phyloP scores from a whole-genome alignment of 2,113 vertebrate species.

The Clarias batrachus region DNA sequence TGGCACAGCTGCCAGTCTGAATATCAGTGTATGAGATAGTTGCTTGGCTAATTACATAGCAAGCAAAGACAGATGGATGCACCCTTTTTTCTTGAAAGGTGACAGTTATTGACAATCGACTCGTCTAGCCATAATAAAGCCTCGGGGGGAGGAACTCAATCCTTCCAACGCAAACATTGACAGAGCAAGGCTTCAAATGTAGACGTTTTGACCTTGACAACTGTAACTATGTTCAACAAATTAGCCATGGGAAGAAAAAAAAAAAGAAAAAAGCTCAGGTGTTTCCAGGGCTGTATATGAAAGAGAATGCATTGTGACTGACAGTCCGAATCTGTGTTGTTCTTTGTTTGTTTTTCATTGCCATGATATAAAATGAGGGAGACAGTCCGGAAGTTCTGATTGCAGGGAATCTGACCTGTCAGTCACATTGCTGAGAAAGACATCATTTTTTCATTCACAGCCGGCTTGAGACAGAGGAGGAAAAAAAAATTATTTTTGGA shows the following conservation, averaged over 20 bases:
- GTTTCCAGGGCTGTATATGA: slow-evolving; percentile 60
- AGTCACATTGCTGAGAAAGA: slow-evolving; percentile 36
- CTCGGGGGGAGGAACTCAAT: slow-evolving; percentile 60
- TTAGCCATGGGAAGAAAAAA: slow-evolving; percentile 56
- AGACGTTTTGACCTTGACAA: slow-evolving; percentile 66
- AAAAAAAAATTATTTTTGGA: neutral
- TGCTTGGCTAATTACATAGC: slow-evolving; percentile 65
- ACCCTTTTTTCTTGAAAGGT: slow-evolving; percentile 53
- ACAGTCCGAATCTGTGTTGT: slow-evolving; percentile 51
- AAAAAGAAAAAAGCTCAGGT: slow-evolving; percentile 46
- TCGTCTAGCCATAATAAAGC: slow-evolving; percentile 73
- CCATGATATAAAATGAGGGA: slow-evolving; percentile 44
- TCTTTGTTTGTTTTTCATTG: slow-evolving; percentile 58
- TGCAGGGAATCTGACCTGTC: slow-evolving; percentile 44
- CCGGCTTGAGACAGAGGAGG: neutral
- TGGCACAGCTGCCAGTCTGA: slow-evolving; percentile 58
- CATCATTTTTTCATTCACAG: neutral
- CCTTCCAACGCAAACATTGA: slow-evolving; percentile 67
- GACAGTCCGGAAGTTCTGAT: neutral
- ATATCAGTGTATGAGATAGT: slow-evolving; percentile 62
- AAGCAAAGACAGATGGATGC: slow-evolving; percentile 59
- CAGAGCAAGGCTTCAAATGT: slow-evolving; percentile 51
- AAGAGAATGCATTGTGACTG: slow-evolving; percentile 56
- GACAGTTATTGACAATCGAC: slow-evolving; percentile 72
- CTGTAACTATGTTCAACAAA: slow-evolving; percentile 74